phyloP scores from a whole-genome alignment of 1,140 invertebrate species.

The Pteromalus puparum region DNA sequence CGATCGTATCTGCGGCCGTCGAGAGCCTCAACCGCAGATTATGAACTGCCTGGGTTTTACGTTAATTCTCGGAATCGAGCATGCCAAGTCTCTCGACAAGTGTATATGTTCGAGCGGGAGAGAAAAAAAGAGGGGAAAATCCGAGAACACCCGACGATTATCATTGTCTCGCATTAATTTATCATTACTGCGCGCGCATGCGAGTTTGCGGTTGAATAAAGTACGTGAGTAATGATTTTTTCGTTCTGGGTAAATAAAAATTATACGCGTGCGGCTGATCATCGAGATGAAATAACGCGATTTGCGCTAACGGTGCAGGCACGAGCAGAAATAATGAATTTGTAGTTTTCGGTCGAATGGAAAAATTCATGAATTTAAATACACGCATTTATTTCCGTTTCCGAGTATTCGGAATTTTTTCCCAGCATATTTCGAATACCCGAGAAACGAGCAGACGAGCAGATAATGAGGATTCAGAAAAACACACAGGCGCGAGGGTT shows the following conservation, averaged over 20 bases:
- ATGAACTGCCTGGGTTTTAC: slow-evolving; percentile 72
- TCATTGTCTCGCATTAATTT: slow-evolving; percentile 30
- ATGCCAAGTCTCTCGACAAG: slow-evolving; percentile 20
- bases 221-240: not conserved
- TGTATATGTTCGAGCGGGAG: not conserved
- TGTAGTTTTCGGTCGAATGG: not conserved
- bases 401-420: slow-evolving; percentile 37
- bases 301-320: not conserved
- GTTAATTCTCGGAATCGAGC: slow-evolving; percentile 71
- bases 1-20: slow-evolving; percentile 70
- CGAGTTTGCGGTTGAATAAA: not conserved
- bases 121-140: not conserved
- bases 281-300: not conserved
- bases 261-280: not conserved
- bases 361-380: not conserved
- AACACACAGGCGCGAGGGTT: not conserved
- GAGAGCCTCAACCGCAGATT: slow-evolving; percentile 69
- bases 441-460: not conserved
- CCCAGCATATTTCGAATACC: slow-evolving; percentile 46
- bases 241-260: not conserved
- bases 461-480: not conserved
- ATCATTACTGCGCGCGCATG: not conserved
- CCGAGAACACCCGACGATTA: slow-evolving; percentile 1
- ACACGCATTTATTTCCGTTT: not conserved
- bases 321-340: not conserved